Conservation (phyloP, 2,888 invertebrate genomes). For the Oithona nana region DNA sequence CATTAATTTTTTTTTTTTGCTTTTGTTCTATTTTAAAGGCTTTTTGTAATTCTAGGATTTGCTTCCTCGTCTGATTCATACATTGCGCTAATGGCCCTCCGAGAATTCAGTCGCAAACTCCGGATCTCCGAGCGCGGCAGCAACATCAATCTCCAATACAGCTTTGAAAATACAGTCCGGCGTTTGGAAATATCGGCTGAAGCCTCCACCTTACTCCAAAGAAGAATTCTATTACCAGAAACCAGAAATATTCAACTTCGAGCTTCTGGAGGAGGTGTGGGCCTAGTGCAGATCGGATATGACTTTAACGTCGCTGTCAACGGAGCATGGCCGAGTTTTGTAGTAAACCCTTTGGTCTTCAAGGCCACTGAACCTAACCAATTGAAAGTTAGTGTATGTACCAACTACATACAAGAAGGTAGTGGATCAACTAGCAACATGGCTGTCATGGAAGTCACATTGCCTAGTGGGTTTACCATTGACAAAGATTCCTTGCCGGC, state of each 20-base stretch:
- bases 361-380: neutral
- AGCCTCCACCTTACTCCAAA: neutral
- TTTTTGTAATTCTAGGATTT: constrained; percentile 30
- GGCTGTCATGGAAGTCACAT: constrained; percentile 68
- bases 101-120: constrained; percentile 4
- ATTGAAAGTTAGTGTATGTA: constrained; percentile 51
- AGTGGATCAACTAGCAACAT: constrained; percentile 55
- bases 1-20: too few relatives aligned
- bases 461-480: constrained; percentile 77
- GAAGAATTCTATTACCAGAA: neutral
- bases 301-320: constrained; percentile 67
- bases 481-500: constrained; percentile 48
- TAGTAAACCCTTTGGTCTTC: constrained; percentile 59
- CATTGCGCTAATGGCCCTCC: constrained; percentile 3
- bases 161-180: constrained; percentile 4
- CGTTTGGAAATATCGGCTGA: constrained; percentile 1
- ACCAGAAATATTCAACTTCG: constrained; percentile 44
- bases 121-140: constrained; percentile 20
- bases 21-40: too few relatives aligned
- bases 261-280: constrained; percentile 60
- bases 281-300: constrained; percentile 54
- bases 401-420: constrained; percentile 29
- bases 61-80: constrained; percentile 32
- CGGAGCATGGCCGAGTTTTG: constrained; percentile 67
- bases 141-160: constrained; percentile 29